Evolutionary conservation across 1,140 invertebrate species (phyloP).

Genomic region (Drosophila orosa): DNA sequence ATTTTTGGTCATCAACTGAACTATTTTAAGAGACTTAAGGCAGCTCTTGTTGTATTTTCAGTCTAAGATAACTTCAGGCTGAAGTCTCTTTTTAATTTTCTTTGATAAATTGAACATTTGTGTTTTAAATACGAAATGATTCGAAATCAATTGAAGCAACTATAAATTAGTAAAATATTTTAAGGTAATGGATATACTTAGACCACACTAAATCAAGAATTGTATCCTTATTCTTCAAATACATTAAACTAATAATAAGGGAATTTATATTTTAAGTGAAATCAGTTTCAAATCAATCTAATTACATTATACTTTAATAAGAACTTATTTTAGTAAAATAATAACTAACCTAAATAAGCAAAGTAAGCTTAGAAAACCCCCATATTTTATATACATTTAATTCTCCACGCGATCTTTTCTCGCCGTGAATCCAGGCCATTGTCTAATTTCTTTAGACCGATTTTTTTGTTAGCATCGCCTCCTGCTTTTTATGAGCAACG

Average conservation of each 20-base stretch:
- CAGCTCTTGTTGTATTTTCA: background rate
- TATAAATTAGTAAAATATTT: background rate
- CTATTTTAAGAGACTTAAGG: too few relatives aligned
- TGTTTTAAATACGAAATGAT: too few relatives aligned
- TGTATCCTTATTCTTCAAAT: rapidly evolving
- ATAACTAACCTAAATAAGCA: background rate
- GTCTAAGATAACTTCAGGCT: too few relatives aligned
- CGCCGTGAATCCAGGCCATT: conserved; percentile 7
- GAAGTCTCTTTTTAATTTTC: background rate
- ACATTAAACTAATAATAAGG: background rate
- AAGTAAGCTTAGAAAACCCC: background rate
- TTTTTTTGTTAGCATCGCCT: conserved; percentile 32
- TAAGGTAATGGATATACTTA: background rate
- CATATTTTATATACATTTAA: background rate
- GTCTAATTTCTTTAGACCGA: conserved; percentile 62
- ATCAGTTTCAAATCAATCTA: background rate
- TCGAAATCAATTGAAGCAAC: rapidly evolving
- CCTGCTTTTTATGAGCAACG: conserved; percentile 68
- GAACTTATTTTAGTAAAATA: background rate
- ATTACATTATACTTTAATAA: background rate
- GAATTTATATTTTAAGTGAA: background rate
- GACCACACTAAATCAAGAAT: background rate
- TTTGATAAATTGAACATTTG: background rate
- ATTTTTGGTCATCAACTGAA: background rate
- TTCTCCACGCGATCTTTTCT: conserved; percentile 4